phyloP scores from a whole-genome alignment of 2,797 vertebrate genomes.

The Pseudotriccus pelzelni region DNA sequence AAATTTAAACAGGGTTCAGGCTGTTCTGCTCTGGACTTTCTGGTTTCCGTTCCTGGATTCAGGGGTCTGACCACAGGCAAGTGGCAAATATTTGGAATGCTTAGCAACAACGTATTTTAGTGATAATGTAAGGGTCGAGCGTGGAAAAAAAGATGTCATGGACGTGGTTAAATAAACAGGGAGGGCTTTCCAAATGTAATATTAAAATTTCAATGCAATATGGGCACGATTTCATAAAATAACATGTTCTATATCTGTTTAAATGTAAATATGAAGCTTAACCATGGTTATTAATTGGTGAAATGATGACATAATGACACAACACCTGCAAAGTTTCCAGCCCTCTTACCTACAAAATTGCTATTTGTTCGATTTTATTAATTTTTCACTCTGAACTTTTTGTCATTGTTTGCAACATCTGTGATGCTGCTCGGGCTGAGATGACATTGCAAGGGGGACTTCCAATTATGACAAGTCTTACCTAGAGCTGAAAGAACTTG shows the following conservation, averaged over 20 bases:
- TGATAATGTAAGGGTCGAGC: not conserved
- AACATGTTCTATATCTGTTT: not conserved
- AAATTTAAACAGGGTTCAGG: not conserved
- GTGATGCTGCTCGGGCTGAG: not conserved
- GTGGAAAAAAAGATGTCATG: not conserved
- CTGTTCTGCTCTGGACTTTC: not conserved
- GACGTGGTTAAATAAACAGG: not conserved
- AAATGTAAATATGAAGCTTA: constrained; percentile 35
- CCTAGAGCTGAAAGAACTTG: not conserved
- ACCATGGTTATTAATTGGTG: constrained; percentile 50
- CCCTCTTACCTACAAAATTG: not conserved
- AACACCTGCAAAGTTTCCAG: not conserved
- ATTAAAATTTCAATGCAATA: not conserved
- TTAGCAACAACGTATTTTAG: constrained; percentile 30
- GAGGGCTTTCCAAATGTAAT: not conserved
- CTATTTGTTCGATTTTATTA: not conserved
- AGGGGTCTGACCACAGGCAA: not conserved
- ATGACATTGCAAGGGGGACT: not conserved
- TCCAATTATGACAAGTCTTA: not conserved
- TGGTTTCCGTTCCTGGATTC: not conserved
- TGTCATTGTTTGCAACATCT: not conserved
- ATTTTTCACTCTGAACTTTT: not conserved
- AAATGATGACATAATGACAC: not conserved
- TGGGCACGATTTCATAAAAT: not conserved
- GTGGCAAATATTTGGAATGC: constrained; percentile 59